Evolutionary conservation across 1,140 invertebrate genomes (phyloP).

Genomic region (Lepidurus couesii): DNA sequence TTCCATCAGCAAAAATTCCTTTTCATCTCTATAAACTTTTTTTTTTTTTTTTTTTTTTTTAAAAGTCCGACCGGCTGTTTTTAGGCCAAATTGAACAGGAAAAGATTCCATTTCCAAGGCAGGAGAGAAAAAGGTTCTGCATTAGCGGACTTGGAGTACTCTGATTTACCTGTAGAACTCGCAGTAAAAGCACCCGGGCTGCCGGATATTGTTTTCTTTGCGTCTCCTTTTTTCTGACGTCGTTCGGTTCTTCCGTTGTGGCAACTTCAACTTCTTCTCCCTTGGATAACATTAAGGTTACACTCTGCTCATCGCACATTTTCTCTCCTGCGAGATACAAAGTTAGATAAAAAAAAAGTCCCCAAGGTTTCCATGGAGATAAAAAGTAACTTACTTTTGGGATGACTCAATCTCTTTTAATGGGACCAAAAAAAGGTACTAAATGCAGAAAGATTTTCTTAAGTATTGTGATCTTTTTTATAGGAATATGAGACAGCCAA

Average conservation of each 20-base stretch:
- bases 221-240: not conserved
- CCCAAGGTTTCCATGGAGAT: no score
- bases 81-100: no score
- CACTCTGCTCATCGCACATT: slow-evolving; percentile 5
- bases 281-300: not conserved
- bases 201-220: not conserved
- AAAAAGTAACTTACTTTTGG: no score
- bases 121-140: not conserved
- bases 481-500: not conserved
- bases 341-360: no score
- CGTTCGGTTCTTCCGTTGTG: not conserved
- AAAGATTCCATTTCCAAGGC: not conserved
- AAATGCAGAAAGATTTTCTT: no score
- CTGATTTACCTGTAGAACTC: not conserved
- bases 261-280: not conserved
- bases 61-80: no score
- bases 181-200: not conserved
- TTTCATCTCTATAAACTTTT: no score
- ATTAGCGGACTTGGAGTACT: not conserved
- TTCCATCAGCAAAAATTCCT: no score
- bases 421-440: no score
- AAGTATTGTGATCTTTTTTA: not conserved
- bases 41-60: no score
- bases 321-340: not conserved
- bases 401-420: no score